These are phyloP conservation scores for Syndactyla subalaris DNA, from an alignment of 2,797 vertebrate species.

Conservation along the genomic window DNA sequence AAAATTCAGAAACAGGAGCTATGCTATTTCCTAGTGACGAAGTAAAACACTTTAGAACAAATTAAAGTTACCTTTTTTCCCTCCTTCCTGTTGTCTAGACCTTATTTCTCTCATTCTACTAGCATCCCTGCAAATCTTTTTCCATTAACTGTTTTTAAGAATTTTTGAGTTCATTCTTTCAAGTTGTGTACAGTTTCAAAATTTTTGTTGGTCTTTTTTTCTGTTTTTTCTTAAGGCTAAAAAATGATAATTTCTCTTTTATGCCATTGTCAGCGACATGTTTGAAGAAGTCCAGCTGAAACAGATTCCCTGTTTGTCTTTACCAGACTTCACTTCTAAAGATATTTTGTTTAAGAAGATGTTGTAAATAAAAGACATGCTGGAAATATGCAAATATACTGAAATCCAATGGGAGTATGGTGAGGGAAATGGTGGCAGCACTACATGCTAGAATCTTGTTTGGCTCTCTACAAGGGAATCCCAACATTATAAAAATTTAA, in stretches of 20 bases:
- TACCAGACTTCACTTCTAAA: not conserved
- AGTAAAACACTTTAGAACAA: not conserved
- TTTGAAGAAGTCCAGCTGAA: not conserved
- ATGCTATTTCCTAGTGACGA: not conserved
- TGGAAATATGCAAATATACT: not conserved
- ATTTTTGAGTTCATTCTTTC: not conserved
- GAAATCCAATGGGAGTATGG: not conserved
- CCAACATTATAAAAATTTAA: not conserved
- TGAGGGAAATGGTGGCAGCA: not conserved
- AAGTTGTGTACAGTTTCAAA: not conserved
- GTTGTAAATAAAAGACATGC: not conserved
- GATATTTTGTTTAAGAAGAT: not conserved
- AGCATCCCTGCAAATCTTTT: not conserved
- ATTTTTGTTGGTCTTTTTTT: not conserved
- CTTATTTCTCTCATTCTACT: not conserved
- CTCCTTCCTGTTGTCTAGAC: not conserved
- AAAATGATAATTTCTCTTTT: not conserved
- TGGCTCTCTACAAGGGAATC: not conserved
- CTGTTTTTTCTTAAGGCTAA: not conserved
- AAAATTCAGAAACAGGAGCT: not conserved
- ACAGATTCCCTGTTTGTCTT: not conserved
- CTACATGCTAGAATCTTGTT: not conserved
- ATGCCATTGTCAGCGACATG: not conserved
- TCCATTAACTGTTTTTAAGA: not conserved
- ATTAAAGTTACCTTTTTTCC: not conserved